These are phyloP conservation scores for Oreochromis tanganicae DNA, from an alignment of 2,113 vertebrate genomes.

Conservation along the genomic window DNA sequence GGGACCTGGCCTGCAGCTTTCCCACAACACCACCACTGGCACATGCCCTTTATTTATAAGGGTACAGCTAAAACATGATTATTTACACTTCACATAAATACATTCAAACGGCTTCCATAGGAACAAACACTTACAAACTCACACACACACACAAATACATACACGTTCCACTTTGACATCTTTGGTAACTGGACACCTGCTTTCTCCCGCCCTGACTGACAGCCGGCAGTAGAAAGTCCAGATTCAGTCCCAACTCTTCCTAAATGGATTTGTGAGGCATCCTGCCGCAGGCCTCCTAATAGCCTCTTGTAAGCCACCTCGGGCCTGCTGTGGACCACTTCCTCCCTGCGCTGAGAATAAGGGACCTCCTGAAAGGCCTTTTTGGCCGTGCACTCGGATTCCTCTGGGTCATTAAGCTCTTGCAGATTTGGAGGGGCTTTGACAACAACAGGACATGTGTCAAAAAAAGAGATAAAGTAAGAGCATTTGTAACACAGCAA, in stretches of 20 bases:
- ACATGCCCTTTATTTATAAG: neutral
- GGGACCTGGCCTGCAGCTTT: slow-evolving; percentile 1
- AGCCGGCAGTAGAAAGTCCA: slow-evolving; percentile 42
- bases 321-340: slow-evolving; percentile 25
- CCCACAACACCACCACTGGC: neutral
- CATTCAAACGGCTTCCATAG: neutral
- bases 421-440: slow-evolving; percentile 41
- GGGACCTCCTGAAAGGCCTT: slow-evolving; percentile 50
- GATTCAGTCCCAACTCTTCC: slow-evolving; percentile 33
- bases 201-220: slow-evolving; percentile 52
- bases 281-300: slow-evolving; percentile 52
- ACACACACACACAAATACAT: neutral
- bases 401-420: slow-evolving; percentile 24
- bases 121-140: neutral
- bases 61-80: neutral
- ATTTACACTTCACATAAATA: neutral
- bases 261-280: slow-evolving; percentile 66
- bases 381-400: slow-evolving; percentile 35
- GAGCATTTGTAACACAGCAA: neutral
- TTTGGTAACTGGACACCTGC: slow-evolving; percentile 50
- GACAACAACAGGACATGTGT: slow-evolving; percentile 23
- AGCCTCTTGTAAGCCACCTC: slow-evolving; percentile 38
- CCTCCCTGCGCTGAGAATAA: slow-evolving; percentile 17
- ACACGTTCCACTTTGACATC: neutral
- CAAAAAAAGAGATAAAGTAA: neutral